Evolutionary conservation across 2,888 invertebrate genomes (phyloP), one percentile per base, ranked within the genome.

Genomic region (Mythimna ferrago): DNA sequence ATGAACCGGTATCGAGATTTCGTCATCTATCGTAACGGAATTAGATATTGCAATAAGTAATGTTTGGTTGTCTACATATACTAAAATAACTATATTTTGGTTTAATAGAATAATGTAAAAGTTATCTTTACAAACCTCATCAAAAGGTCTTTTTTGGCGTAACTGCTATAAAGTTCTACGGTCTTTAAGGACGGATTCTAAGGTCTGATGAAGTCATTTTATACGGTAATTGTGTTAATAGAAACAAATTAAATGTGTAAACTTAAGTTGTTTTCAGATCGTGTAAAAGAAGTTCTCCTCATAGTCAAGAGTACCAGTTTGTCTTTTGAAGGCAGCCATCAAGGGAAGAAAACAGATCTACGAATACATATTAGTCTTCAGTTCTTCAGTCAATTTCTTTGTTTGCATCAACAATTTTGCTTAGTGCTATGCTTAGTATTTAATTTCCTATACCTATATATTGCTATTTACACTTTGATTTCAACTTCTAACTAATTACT

Each of bases 181-280:
- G 38, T 6, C 7, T 38, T 38, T 7, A 9, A 38, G 7, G 38
- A 38, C 9, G 38, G 10, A 11, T 44, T 19, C 19, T 51, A 32
- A 51, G 48, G 3, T 51, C 19, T 53, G 7, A 38, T 35, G n/a
- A 21, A n/a, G 10, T 16, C 3, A 26, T 32, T 26, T n/a, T n/a
- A 5, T 41, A 14, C 7, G 7, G 6, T 19, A 6, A 48, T 51
- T 51, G 6, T 26, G 32, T 35, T 41, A 11, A 1, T 3, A 14
- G 6, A 57, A 65, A 5, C 6, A 6, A 57, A 26, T 9, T 14
- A 58, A 65, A 5, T 6, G 35, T 16, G 48, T 3, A 35, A 48
- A n/a, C 16, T 35, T 16, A 64, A 48, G 65, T 21, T 38, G 26
- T 9, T 61, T 74, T 74, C 38, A 53, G 60, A 16, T n/a, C n/a